Conservation (phyloP, 2,797 vertebrate species). For the Pseudochaenichthys georgianus region DNA sequence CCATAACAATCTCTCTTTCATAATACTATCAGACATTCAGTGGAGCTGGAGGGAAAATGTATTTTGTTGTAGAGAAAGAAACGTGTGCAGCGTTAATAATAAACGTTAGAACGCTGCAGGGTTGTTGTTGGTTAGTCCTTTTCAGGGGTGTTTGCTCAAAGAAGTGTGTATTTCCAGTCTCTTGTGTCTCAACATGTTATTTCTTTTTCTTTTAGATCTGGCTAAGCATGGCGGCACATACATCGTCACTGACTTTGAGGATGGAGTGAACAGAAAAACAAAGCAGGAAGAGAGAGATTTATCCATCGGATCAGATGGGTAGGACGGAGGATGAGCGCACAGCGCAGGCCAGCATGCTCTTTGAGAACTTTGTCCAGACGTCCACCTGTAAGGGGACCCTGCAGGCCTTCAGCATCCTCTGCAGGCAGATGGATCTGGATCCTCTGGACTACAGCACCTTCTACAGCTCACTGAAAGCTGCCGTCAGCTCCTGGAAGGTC, state of each 20-base stretch:
- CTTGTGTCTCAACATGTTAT: background rate
- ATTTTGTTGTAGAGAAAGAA: conserved; percentile 32
- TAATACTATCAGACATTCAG: conserved; percentile 77
- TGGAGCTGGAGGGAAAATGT: conserved; percentile 45
- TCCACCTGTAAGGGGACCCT: conserved; percentile 96
- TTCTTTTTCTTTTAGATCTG: conserved; percentile 53
- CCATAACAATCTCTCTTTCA: background rate
- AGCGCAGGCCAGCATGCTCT: conserved; percentile 91
- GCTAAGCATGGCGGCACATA: conserved; percentile 61
- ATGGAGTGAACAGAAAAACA: conserved; percentile 6
- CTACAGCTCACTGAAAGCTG: conserved; percentile 91
- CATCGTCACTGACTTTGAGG: conserved; percentile 24
- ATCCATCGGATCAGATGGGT: conserved; percentile 84
- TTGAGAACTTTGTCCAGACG: conserved; percentile 96
- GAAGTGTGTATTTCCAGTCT: background rate
- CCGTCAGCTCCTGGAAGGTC: conserved; percentile 94
- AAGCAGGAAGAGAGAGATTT: background rate
- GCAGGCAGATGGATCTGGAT: conserved; percentile 92
- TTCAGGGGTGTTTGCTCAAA: background rate
- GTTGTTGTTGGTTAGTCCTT: conserved; percentile 20
- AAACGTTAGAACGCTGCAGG: conserved; percentile 36
- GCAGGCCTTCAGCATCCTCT: conserved; percentile 96
- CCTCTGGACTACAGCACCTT: conserved; percentile 91
- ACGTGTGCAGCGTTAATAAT: conserved; percentile 26
- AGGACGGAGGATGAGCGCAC: conserved; percentile 91